Evolutionary conservation across 23 tunicate genomes (phyloP).

Genomic region (Ascidia mentula): DNA sequence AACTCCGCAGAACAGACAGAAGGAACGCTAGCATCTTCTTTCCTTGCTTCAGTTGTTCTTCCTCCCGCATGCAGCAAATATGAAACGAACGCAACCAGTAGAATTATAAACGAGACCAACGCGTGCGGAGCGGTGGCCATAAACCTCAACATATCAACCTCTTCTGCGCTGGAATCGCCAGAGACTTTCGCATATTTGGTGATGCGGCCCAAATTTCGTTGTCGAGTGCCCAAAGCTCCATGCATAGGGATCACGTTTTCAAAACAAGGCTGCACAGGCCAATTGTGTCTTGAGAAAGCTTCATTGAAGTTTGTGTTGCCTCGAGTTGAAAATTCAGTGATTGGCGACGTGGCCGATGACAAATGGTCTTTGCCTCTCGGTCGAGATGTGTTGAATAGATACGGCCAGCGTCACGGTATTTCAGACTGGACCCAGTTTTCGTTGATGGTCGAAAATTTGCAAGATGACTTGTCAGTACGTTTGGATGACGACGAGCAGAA

Average conservation of each 20-base stretch:
- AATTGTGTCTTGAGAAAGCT: no score
- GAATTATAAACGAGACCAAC: not conserved
- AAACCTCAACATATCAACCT: not conserved
- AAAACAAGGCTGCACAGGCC: not conserved
- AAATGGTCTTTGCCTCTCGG: not conserved
- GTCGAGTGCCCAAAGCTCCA: constrained; percentile 16
- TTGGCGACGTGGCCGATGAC: not conserved
- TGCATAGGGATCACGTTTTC: constrained; percentile 14
- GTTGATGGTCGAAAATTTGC: constrained; percentile 53
- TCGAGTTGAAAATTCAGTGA: not conserved
- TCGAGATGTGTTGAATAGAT: not conserved
- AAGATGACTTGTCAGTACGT: constrained; percentile 22
- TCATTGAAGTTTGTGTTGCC: not conserved
- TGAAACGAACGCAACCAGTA: not conserved
- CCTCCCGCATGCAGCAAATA: not conserved
- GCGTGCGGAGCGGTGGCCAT: constrained; percentile 15
- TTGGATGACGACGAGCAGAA: not conserved
- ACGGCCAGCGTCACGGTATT: no score
- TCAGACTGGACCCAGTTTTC: not conserved
- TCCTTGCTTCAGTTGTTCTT: not conserved
- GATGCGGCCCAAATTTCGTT: constrained; percentile 3
- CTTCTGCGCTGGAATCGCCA: not conserved
- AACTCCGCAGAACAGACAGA: not conserved
- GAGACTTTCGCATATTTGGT: not conserved
- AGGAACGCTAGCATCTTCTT: not conserved